Evolutionary conservation across 2,797 vertebrate genomes (phyloP).

Genomic region (Sitta carolinensis): DNA sequence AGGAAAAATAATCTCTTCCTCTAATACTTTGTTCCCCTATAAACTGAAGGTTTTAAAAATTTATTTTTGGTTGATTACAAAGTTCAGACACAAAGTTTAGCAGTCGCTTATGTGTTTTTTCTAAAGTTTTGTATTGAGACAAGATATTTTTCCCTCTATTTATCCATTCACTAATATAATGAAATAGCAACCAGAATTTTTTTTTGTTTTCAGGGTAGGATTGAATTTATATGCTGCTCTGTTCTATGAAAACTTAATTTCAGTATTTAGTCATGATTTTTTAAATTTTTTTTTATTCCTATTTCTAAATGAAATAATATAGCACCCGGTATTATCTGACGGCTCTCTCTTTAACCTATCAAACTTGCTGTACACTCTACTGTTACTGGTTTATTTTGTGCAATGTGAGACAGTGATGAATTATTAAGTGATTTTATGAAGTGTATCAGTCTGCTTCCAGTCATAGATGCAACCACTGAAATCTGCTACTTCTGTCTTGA

Average conservation of each 20-base stretch:
- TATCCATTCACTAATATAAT: neutral
- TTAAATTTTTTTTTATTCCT: accelerated
- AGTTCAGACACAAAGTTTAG: neutral
- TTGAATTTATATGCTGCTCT: neutral
- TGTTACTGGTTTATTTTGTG: neutral
- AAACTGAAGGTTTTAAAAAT: neutral
- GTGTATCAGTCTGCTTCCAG: neutral
- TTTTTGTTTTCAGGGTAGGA: neutral
- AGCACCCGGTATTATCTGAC: neutral
- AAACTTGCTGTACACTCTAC: neutral
- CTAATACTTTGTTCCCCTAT: neutral
- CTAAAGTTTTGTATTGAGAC: neutral
- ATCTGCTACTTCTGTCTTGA: neutral
- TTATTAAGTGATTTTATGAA: neutral
- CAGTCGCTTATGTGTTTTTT: neutral
- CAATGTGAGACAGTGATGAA: neutral
- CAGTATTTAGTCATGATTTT: neutral
- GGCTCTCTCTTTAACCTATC: neutral
- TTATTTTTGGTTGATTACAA: neutral
- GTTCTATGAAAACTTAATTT: neutral
- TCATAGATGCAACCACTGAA: neutral
- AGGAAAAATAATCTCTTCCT: neutral
- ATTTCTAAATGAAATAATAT: neutral
- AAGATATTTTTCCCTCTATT: neutral
- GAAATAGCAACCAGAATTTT: neutral